Conservation (phyloP, 1,140 invertebrate genomes). For the Drosophila obscura region DNA sequence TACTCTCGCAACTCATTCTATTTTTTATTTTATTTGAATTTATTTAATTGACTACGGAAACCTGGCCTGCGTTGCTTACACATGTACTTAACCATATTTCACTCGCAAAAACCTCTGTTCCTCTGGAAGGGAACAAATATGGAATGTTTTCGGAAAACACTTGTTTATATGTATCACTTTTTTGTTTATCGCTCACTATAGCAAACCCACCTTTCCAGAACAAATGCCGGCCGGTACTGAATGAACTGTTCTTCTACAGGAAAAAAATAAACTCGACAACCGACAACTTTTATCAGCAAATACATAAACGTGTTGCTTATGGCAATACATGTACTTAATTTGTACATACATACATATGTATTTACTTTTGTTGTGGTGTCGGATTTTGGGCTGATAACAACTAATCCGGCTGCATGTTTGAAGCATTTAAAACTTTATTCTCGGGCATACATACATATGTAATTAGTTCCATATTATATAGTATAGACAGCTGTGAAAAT, state of each 20-base stretch:
- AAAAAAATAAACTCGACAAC: constrained; percentile 34
- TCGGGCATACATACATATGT: not conserved
- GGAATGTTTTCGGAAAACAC: constrained; percentile 23
- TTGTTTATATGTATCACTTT: not conserved
- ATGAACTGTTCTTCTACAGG: constrained; percentile 10
- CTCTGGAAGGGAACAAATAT: not conserved
- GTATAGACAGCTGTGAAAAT: not conserved
- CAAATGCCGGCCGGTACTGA: constrained; percentile 56
- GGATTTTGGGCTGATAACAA: constrained; percentile 30
- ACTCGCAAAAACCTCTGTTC: too few relatives aligned
- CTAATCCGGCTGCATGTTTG: constrained; percentile 23
- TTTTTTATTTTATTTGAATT: too few relatives aligned
- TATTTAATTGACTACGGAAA: too few relatives aligned
- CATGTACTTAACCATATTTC: too few relatives aligned
- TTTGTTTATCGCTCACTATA: constrained; percentile 12
- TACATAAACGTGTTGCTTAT: not conserved
- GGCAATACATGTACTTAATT: constrained; percentile 12
- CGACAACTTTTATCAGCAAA: constrained; percentile 38
- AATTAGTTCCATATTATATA: constrained; percentile 25
- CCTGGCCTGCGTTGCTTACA: too few relatives aligned
- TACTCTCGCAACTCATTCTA: too few relatives aligned
- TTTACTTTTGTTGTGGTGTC: not conserved
- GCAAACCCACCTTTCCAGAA: constrained; percentile 54
- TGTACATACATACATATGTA: constrained; percentile 2
- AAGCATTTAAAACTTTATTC: constrained; percentile 2